Evolutionary conservation across 2,113 vertebrate genomes (phyloP).

Genomic region (Platanista minor): DNA sequence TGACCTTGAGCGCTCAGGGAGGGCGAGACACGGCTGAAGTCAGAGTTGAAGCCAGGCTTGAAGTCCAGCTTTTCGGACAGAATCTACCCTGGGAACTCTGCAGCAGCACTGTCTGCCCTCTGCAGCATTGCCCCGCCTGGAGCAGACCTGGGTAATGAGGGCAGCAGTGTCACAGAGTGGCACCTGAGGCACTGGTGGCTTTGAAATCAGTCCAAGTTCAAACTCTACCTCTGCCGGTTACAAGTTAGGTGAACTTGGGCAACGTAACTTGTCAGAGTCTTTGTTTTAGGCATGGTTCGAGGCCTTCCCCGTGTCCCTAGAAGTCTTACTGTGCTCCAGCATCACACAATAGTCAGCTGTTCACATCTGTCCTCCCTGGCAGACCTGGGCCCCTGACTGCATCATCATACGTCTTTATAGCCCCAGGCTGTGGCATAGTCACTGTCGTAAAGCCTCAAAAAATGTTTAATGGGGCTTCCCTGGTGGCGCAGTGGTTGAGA

Average conservation of each 20-base stretch:
- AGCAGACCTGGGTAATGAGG: background rate
- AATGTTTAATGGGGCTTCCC: background rate
- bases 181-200: background rate
- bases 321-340: background rate
- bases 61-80: background rate
- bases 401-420: background rate
- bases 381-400: background rate
- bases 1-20: background rate
- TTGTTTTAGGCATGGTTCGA: background rate
- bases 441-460: background rate
- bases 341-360: background rate
- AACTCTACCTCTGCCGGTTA: background rate
- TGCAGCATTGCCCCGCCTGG: too few relatives aligned
- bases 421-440: background rate
- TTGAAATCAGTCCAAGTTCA: background rate
- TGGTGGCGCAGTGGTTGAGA: too few relatives aligned
- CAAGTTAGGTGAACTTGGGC: background rate
- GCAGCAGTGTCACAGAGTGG: background rate
- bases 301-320: background rate
- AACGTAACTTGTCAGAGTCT: background rate
- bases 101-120: background rate
- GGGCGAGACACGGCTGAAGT: background rate
- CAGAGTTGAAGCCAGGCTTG: background rate
- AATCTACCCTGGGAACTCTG: background rate
- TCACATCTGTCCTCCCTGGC: background rate